Base-by-base conservation (phyloP, 2,888 invertebrate genomes). In the Pecten maximus region DNA sequence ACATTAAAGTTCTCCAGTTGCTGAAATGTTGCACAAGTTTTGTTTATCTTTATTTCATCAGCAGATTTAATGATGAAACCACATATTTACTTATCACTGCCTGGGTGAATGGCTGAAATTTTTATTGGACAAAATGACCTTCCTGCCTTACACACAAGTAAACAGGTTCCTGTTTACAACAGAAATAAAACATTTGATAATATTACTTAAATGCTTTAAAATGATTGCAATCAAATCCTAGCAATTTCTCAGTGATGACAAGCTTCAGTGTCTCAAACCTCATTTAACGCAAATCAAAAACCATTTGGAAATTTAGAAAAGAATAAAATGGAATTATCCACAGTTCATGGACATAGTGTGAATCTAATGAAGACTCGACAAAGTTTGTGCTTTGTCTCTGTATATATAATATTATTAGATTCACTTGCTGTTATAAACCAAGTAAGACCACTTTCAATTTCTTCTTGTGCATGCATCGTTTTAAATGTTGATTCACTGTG, bases 1-100 rank as follows among this genome's bases (percentile, higher is more conserved):
- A 35, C 74, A 74, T 35, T 35, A 74, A 74, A 28, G 74, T 28
- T 74, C 74, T 74, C 74, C 35, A 8, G 74, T 74, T 74, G 74
- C 35, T 74, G 74, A 74, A 74, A 74, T 74, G 35, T 74, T 28
- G 74, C 74, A 74, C 74, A 74, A 35, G 74, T 74, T 74, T 74
- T 28, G 28, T 6, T 74, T 74, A 74, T 74, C 74, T 28, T 74
- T 28, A 28, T 35, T 74, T 74, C 35, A 28, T 74, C 74, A 23
- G 35, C 23, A 74, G 74, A 8, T 74, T 28, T 74, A 28, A 74
- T 28, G 28, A 74, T 12, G 74, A 74, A 74, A 74, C 16, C 15
- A 0, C 35, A 74, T 74, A 74, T 28, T 3, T 74, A 74, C 74
- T 74, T 74, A 74, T 74, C 74, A 74, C 10, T 74, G 74, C 74